A percentile compares a stretch with the other conserved stretches of the same genome.
These are phyloP conservation scores for Cariama cristata DNA, from an alignment of 2,113 vertebrate genomes.

Conservation along the genomic window DNA sequence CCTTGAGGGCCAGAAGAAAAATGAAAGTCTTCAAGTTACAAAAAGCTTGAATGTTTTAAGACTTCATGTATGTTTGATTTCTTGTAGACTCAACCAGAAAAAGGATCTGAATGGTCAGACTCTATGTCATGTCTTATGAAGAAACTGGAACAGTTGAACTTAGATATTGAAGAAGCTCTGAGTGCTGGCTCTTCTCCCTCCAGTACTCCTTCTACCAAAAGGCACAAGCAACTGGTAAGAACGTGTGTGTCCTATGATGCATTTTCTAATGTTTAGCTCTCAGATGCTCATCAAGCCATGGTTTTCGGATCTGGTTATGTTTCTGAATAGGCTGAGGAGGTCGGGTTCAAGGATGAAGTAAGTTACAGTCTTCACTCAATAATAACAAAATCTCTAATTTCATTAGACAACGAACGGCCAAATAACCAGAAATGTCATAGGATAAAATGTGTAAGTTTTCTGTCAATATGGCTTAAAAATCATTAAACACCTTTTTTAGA, in stretches of 20 bases:
- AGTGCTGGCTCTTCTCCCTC: constrained; percentile 81
- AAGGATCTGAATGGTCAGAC: constrained; percentile 79
- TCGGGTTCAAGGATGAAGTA: neutral
- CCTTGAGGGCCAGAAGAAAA: neutral
- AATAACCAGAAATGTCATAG: neutral
- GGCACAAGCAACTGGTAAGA: constrained; percentile 78
- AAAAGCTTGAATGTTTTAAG: neutral
- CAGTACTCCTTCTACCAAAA: constrained; percentile 73
- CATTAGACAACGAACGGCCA: neutral
- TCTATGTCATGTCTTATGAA: constrained; percentile 87
- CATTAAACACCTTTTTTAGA: neutral
- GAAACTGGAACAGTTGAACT: constrained; percentile 85
- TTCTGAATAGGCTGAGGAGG: neutral
- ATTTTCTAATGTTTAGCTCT: neutral
- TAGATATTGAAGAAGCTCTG: constrained; percentile 89
- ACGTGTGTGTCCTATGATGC: neutral
- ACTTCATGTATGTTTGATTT: neutral
- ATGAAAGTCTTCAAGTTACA: neutral
- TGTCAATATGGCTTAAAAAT: neutral
- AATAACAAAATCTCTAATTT: neutral
- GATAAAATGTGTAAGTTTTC: neutral
- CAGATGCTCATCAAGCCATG: neutral
- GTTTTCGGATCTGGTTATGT: neutral
- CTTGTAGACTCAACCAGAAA: constrained; percentile 51
- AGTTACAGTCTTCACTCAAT: neutral